phyloP scores from a whole-genome alignment of 2,113 vertebrate genomes.

The Chamaetylas fuelleborni region DNA sequence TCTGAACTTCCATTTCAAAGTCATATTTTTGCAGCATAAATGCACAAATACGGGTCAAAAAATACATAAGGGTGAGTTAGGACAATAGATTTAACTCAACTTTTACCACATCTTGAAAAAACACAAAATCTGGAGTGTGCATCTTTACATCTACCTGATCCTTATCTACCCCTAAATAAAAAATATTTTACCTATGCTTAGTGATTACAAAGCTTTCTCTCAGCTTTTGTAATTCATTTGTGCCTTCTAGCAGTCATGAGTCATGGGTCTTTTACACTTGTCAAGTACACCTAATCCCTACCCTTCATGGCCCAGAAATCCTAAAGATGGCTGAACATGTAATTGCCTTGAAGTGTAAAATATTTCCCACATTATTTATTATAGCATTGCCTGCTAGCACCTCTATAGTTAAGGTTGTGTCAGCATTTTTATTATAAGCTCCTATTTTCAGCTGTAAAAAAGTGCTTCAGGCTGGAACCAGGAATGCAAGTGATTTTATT shows the following conservation, averaged over 20 bases:
- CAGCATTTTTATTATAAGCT: slow-evolving; percentile 77
- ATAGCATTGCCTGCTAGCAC: slow-evolving; percentile 66
- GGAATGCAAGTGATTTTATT: slow-evolving; percentile 48
- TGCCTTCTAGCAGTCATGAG: slow-evolving; percentile 77
- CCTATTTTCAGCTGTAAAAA: slow-evolving; percentile 74
- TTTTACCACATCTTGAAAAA: neutral
- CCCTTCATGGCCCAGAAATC: slow-evolving; percentile 76
- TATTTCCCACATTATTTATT: slow-evolving; percentile 80
- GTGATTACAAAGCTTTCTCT: slow-evolving; percentile 71
- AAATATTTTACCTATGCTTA: slow-evolving; percentile 62
- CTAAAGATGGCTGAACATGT: slow-evolving; percentile 79
- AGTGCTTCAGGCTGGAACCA: slow-evolving; percentile 67
- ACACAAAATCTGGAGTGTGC: neutral
- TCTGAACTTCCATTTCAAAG: neutral
- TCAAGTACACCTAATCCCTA: slow-evolving; percentile 77
- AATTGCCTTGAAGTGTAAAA: slow-evolving; percentile 81
- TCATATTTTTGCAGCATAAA: neutral
- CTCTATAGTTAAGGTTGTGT: slow-evolving; percentile 75
- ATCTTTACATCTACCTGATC: slow-evolving; percentile 22
- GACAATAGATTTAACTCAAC: neutral
- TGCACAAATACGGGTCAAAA: neutral
- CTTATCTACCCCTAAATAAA: slow-evolving; percentile 60
- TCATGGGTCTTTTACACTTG: slow-evolving; percentile 78
- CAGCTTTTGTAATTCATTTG: slow-evolving; percentile 71
- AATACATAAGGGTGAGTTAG: neutral